Percentiles rank a stretch among this genome's conserved stretches.
These are phyloP conservation scores for Andrena camellia DNA, from an alignment of 2,888 invertebrate species.

Conservation along the genomic window DNA sequence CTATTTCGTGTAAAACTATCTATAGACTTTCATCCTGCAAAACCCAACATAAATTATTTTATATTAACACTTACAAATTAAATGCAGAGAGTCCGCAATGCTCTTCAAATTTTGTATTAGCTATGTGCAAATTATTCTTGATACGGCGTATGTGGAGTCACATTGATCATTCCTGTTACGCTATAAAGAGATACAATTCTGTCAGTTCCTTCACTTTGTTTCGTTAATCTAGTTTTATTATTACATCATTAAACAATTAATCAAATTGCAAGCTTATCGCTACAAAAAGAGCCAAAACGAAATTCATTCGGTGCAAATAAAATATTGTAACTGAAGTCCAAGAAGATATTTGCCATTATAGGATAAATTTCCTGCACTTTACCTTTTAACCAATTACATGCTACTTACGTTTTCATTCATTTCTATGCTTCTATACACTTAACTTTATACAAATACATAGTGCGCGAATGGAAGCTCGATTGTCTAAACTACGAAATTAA, in stretches of 20 bases:
- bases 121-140: slow-evolving; percentile 82
- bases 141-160: slow-evolving; percentile 94
- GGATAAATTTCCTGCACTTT: slow-evolving; percentile 22
- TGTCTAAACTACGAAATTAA: not conserved
- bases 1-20: slow-evolving; percentile 2
- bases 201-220: slow-evolving; percentile 43
- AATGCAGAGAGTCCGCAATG: slow-evolving; percentile 53
- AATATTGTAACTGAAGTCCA: slow-evolving; percentile 14
- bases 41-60: slow-evolving; percentile 21
- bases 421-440: slow-evolving; percentile 13
- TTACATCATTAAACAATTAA: slow-evolving; percentile 27
- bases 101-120: slow-evolving; percentile 26
- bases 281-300: slow-evolving; percentile 29
- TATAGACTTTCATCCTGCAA: not conserved
- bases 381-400: slow-evolving; percentile 42
- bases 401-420: slow-evolving; percentile 45
- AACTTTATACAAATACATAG: not conserved
- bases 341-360: not conserved
- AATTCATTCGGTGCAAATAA: slow-evolving; percentile 33
- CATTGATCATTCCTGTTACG: slow-evolving; percentile 96
- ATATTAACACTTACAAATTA: slow-evolving; percentile 61
- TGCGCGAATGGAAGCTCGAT: not conserved
- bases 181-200: slow-evolving; percentile 87
- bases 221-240: slow-evolving; percentile 35
- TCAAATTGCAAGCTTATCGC: slow-evolving; percentile 33